Percentiles rank a stretch among this genome's conserved stretches.
phyloP scores from a whole-genome alignment of 64 coral and sea anemone species.

The Pachyseris speciosa region DNA sequence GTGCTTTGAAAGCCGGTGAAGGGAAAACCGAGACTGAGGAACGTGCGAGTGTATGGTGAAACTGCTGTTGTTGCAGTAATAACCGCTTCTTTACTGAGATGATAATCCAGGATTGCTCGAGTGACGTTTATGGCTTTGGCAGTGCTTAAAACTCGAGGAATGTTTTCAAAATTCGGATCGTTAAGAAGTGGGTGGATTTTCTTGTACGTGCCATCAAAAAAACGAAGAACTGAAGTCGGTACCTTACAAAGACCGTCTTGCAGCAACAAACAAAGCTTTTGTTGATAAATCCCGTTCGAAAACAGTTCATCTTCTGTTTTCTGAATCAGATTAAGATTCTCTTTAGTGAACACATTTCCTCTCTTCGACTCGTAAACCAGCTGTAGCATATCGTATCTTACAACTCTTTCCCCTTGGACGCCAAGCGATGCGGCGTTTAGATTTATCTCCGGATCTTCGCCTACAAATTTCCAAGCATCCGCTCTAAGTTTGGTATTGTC shows the following conservation, averaged over 20 bases:
- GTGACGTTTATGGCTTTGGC: constrained; percentile 76
- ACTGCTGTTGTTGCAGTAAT: constrained; percentile 14
- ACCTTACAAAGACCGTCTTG: constrained; percentile 53
- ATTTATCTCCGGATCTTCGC: constrained; percentile 69
- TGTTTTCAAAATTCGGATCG: constrained; percentile 80
- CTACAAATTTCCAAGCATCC: constrained; percentile 93
- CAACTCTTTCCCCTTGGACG: constrained; percentile 73
- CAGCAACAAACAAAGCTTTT: constrained; percentile 73
- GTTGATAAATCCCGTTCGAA: constrained; percentile 70
- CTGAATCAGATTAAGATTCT: constrained; percentile 74
- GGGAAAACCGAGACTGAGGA: constrained; percentile 90
- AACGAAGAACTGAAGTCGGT: constrained; percentile 84
- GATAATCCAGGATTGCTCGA: constrained; percentile 79
- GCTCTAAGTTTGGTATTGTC: constrained; percentile 87
- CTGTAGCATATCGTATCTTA: constrained; percentile 70
- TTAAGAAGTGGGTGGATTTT: constrained; percentile 41
- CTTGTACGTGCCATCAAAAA: constrained; percentile 92
- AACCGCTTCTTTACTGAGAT: constrained; percentile 77
- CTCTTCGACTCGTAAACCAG: constrained; percentile 79
- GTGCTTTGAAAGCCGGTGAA: constrained; percentile 83
- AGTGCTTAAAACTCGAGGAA: constrained; percentile 30
- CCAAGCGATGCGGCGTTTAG: constrained; percentile 76
- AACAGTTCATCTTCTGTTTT: constrained; percentile 74
- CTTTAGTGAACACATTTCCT: constrained; percentile 85
- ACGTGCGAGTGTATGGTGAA: constrained; percentile 83